phyloP scores from a whole-genome alignment of 53 echinoderm and acorn worm genomes.

The Apostichopus leukothele region DNA sequence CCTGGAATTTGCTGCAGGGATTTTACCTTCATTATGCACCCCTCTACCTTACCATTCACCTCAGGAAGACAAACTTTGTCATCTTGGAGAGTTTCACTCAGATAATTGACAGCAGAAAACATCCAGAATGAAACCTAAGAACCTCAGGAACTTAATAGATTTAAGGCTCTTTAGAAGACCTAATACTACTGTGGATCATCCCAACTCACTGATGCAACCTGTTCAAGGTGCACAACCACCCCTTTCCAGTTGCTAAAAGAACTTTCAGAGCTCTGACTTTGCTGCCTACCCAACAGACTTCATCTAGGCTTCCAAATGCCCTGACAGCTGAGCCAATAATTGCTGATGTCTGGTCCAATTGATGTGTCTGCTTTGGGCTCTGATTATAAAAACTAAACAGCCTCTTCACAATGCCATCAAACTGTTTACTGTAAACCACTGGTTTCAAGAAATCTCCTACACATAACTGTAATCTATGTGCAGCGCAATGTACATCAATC shows the following conservation, averaged over 20 bases:
- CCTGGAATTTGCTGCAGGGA: not conserved
- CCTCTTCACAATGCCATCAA: slow-evolving; percentile 1
- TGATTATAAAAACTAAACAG: slow-evolving; percentile 31
- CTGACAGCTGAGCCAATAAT: not conserved
- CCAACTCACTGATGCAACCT: not conserved
- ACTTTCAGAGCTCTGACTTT: slow-evolving; percentile 4
- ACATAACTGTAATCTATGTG: not conserved
- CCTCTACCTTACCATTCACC: slow-evolving; percentile 9
- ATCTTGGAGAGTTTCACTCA: slow-evolving; percentile 22
- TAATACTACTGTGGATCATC: not conserved
- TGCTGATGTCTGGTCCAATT: not conserved
- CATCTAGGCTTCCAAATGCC: slow-evolving; percentile 11
- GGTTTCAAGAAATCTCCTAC: not conserved
- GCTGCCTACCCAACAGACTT: slow-evolving; percentile 27
- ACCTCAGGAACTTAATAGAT: not conserved
- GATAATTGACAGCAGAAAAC: slow-evolving; percentile 5
- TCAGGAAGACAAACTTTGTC: slow-evolving; percentile 25
- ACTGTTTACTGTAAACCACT: slow-evolving; percentile 2
- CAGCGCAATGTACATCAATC: slow-evolving; percentile 7
- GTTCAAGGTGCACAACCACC: slow-evolving; percentile 10
- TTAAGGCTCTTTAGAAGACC: slow-evolving; percentile 27
- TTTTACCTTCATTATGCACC: not conserved
- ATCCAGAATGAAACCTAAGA: slow-evolving; percentile 5
- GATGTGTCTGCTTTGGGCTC: slow-evolving; percentile 22
- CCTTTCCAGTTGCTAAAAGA: slow-evolving; percentile 6